Evolutionary conservation across 2,113 vertebrate species (phyloP), one percentile per base, ranked within the genome.

Genomic region (Panthera leo): DNA sequence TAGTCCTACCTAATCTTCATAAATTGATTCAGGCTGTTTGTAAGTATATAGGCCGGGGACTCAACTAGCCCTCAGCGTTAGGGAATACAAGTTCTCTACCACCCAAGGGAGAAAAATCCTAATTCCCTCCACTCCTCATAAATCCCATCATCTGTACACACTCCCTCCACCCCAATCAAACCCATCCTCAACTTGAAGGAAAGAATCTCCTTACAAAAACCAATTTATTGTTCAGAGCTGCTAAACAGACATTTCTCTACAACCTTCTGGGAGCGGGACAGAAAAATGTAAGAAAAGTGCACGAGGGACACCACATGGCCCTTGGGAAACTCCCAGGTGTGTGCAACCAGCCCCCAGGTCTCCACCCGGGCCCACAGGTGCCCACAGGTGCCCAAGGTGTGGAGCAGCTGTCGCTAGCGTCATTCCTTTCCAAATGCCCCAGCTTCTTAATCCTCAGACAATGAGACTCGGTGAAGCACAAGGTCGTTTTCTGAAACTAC

Each of bases 401-500:
- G 5, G 15, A 70, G 97, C 94, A 90, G 86, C 96, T 97, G 92
- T 16, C 71, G 68, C 93, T 9, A 88, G 58, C n/a, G 78, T 61
- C 76, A 5, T 61, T 92, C 68, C 42, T 42, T 21, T 83, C 65
- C 71, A 89, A 36, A 93, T 8, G 16, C 92, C 82, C 94, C 73
- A 39, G 96, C 89, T 94, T 88, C 86, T 18, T 27, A 36, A 55
- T 87, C 95, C 96, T 76, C 80, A 76, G 95, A 94, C 96, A 95
- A 75, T 1, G n/a, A 86, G 91, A 51, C 85, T 4, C 48, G 31
- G 11, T 34, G 48, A 95, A 85, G 84, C 0, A 5, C 6, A 45
- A 67, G 75, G n/a, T 7, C 94, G 95, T 96, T 97, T 97, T 96
- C 89, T 93, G 61, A 93, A 86, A 85, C 58, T 23, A 23, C 73